Evolutionary conservation across 2,113 vertebrate species (phyloP), one percentile per base, ranked within the genome.

Genomic region (Sigmodon hispidus): DNA sequence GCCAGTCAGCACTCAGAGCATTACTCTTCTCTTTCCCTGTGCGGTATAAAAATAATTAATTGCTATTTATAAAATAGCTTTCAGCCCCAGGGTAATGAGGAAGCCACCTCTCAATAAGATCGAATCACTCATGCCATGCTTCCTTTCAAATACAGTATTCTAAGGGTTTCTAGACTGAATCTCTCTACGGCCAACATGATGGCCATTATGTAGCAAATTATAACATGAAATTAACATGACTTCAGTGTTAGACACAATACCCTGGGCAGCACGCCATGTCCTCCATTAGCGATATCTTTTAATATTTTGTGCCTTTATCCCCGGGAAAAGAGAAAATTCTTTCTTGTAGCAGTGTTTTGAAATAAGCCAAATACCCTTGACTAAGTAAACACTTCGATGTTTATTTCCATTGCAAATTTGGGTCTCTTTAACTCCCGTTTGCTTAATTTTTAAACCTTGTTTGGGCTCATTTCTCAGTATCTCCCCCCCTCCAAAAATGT

Each of bases 291-390:
- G 81, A 57, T 73, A 91, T 79, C 31, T 87, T 73, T 87, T 90
- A 43, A 85, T 73, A 72, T 94, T 94, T 43, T 65, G 13, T 50
- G 77, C 36, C 48, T 93, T 87, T 91, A 79, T 91, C 89, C 12
- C 50, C 72, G 63, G 92, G 91, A 80, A 16, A 70, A 86, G 34
- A 79, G 8, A 31, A 72, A 95, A 69, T 63, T 85, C 26, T 90
- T 95, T 83, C 59, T 95, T n/a, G 17, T 43, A 81, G 34, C 34
- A 87, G n/a, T 84, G 75, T 96, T 96, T 95, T 52, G 84, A 86
- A 95, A 95, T 83, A 69, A 61, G 63, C 36, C 52, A 84, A 79
- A 65, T 73, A 50, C 29, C 36, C 50, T 36, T 90, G 67, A 12
- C 43, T 10, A 86, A 96, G 73, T 77, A 84, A 92, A 88, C 50